These are phyloP conservation scores for Calephelis virginiensis DNA, from an alignment of 1,140 invertebrate species.

Conservation along the genomic window DNA sequence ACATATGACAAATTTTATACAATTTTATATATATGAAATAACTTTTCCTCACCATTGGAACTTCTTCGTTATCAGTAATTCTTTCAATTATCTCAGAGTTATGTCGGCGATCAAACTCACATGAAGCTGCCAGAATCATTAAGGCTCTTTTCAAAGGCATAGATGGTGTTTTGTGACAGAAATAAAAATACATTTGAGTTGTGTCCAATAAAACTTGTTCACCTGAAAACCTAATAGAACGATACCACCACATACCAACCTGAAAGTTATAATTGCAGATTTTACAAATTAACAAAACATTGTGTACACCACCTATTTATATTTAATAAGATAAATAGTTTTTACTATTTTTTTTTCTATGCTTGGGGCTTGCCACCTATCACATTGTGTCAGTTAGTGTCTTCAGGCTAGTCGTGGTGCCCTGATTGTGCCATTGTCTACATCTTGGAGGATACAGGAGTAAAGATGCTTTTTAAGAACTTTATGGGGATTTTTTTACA, in stretches of 20 bases:
- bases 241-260: slow-evolving; percentile 99
- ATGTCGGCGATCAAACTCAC: slow-evolving; percentile 96
- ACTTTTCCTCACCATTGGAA: slow-evolving; percentile 86
- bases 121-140: slow-evolving; percentile 97
- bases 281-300: neutral
- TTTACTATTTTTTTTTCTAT: no score
- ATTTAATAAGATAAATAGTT: no score
- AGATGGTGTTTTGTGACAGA: slow-evolving; percentile 96
- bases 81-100: slow-evolving; percentile 97
- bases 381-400: no score
- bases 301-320: no score
- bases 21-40: neutral
- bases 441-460: no score
- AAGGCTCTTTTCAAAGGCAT: slow-evolving; percentile 97
- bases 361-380: no score
- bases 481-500: no score
- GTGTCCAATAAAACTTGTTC: slow-evolving; percentile 97
- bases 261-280: slow-evolving; percentile 42
- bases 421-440: no score
- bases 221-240: slow-evolving; percentile 96
- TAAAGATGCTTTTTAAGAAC: no score
- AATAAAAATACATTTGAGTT: slow-evolving; percentile 96
- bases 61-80: slow-evolving; percentile 96
- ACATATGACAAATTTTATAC: neutral
- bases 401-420: no score